Evolutionary conservation across 2,888 invertebrate genomes (phyloP), one percentile per base, ranked within the genome.

Genomic region (Ditula angustiorana): DNA sequence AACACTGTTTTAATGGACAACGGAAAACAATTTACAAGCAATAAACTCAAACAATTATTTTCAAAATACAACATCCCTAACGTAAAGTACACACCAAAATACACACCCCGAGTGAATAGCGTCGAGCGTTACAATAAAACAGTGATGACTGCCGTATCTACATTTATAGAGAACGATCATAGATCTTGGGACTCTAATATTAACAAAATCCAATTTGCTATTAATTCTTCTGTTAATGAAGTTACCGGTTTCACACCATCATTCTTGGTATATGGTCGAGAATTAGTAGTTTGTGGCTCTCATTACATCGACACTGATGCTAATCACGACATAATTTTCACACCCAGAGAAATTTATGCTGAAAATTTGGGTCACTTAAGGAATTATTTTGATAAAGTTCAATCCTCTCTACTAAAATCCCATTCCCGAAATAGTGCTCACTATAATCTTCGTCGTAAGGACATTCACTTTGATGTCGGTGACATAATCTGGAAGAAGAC

Each of bases 251-350:
- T 21, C 8, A 64, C 64, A 21, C 75, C 77, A 0, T 73, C 76
- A 0, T 74, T 75, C 11, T 56, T 79, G 4, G 78, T 75, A 13
- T 74, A 13, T 5, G 24, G 30, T 16, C 24, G 30, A 2, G 16
- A 19, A 3, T 30, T 30, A 5, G 8, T 30, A 0, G 11, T 8
- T 11, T 50, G 50, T 50, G 50, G 50, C 3, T 50, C 50, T 13
- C 50, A 50, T 28, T 50, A 50, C 50, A 50, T 28, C 24, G 16
- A 50, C 16, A 3, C 11, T 2, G 50, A 50, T 16, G 11, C 71
- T 5, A 44, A n/a, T n/a, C n/a, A 69, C 21, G 62, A 71, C 10
- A 52, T 70, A 2, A 13, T 24, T 7, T 53, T 59, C 28, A 57
- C 65, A 23, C 53, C 69, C 13, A 11, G 64, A 4, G 59, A 64